Base-by-base conservation (phyloP, 2,113 vertebrate genomes). In the Raja brachyura region DNA sequence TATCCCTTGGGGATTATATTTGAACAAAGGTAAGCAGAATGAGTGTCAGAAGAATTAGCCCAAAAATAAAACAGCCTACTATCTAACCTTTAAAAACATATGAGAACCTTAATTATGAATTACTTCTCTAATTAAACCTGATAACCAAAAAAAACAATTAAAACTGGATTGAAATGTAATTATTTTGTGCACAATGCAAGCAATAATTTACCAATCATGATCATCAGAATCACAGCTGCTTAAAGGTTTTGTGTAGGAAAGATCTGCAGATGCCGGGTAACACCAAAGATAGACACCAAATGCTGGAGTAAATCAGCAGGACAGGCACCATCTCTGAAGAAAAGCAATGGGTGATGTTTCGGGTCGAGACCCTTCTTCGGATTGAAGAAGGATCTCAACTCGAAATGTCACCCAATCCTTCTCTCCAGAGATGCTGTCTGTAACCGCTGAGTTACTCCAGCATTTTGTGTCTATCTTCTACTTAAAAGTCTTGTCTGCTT, bases 91-190 rank as follows among this genome's bases (percentile, higher is more conserved):
- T 54, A 22, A 56, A 56, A 54, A 54, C 22, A 8, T 8, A 83
- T 83, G 25, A 4, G 48, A 83, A 56, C 79, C 54, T 10, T 59
- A 83, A 83, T 83, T 83, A 56, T 56, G 18, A 56, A 56, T 83
- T 81, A 25, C 39, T 81, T 77, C 33, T n/a, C 75, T 9, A 81
- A 81, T 81, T 83, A 81, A 79, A 79, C 31, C 39, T 48, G 77
- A 39, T 81, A 56, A 81, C 78, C 78, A 81, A 77, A 81, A 22
- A 39, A 83, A 83, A 25, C n/a, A 56, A 83, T 83, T 83, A 20
- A 83, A 59, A 3, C 48, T 59, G 48, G 25, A 56, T 28, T 83
- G 79, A 59, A 83, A 28, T 28, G 2, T 83, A 56, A 83, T 83
- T 83, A 25, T 56, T 83, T 6, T 56, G 20, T 83, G 79, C 22